Evolutionary conservation across 2,113 vertebrate genomes (phyloP).

Genomic region (Lathamus discolor): DNA sequence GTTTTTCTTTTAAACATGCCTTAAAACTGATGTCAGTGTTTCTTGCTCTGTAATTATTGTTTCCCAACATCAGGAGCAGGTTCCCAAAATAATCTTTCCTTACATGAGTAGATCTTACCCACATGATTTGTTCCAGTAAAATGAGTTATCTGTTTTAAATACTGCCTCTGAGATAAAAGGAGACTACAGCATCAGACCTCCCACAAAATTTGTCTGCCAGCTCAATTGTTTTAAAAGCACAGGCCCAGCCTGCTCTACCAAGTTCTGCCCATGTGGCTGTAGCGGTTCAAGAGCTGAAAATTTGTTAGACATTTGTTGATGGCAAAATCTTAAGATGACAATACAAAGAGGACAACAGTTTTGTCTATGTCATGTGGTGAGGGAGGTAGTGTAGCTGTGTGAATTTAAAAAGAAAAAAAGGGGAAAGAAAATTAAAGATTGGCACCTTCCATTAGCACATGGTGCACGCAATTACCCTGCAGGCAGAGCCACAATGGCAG

Average conservation of each 20-base stretch:
- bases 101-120: not conserved
- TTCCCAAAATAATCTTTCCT: not conserved
- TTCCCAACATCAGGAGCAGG: slow-evolving; percentile 8
- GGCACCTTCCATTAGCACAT: not conserved
- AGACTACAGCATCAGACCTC: not conserved
- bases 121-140: not conserved
- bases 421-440: not conserved
- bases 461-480: not conserved
- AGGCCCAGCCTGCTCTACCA: not conserved
- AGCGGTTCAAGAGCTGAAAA: not conserved
- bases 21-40: not conserved
- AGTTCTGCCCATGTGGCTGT: not conserved
- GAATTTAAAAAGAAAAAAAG: not conserved
- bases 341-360: not conserved
- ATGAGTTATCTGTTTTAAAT: not conserved
- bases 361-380: not conserved
- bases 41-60: slow-evolving; percentile 4
- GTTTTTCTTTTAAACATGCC: not conserved
- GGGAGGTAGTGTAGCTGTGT: not conserved
- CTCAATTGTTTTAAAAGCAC: not conserved
- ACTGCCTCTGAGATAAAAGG: not conserved
- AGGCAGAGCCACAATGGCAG: not conserved
- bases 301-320: not conserved
- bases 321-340: not conserved
- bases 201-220: not conserved